These are phyloP conservation scores for Reinhardtius hippoglossoides DNA, from an alignment of 2,113 vertebrate genomes.

Conservation along the genomic window DNA sequence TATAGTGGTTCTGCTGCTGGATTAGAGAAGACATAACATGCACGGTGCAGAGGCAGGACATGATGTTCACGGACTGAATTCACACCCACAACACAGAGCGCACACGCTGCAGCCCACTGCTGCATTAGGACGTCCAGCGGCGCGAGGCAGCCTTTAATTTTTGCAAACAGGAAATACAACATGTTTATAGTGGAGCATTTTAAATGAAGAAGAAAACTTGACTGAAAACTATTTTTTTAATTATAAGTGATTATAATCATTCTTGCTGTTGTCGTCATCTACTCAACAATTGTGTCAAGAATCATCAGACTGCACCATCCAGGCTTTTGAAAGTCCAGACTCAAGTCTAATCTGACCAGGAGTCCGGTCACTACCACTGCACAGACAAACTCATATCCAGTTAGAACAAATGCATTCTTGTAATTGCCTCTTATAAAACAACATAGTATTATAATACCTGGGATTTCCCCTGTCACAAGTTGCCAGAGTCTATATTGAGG, in stretches of 20 bases:
- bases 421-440: neutral
- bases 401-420: neutral
- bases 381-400: neutral
- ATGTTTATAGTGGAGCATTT: neutral
- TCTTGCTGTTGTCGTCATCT: no score
- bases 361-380: neutral
- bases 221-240: no score
- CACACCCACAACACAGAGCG: neutral
- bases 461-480: neutral
- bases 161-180: neutral
- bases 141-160: neutral
- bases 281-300: no score
- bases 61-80: constrained; percentile 13
- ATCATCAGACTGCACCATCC: no score
- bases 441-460: neutral
- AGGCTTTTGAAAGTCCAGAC: neutral
- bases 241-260: no score
- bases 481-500: neutral
- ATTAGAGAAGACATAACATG: neutral
- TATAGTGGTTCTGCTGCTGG: neutral
- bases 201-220: no score
- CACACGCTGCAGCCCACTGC: neutral
- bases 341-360: no score
- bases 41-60: constrained; percentile 36
- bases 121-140: neutral